phyloP scores from a whole-genome alignment of 2,888 invertebrate genomes.

The Caenorhabditis sp. region DNA sequence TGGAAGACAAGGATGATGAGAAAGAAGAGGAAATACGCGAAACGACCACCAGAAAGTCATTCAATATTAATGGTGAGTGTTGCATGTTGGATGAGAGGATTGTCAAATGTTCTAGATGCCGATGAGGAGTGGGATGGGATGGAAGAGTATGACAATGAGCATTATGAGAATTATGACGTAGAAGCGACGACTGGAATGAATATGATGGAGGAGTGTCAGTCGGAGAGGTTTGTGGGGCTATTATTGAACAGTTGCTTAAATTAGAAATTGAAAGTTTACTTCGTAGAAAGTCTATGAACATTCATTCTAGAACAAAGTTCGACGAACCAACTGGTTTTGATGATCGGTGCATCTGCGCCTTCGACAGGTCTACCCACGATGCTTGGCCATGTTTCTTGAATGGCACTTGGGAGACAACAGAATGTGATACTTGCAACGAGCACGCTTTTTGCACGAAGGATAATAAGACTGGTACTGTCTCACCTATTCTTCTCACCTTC shows the following conservation, averaged over 20 bases:
- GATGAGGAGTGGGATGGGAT: conserved; percentile 65
- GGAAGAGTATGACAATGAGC: conserved; percentile 62
- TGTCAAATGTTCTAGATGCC: conserved; percentile 51
- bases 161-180: conserved; percentile 58
- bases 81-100: conserved; percentile 49
- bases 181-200: conserved; percentile 59
- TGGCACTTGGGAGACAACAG: conserved; percentile 67
- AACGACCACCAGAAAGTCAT: conserved; percentile 64
- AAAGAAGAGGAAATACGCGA: conserved; percentile 41
- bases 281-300: too few relatives aligned
- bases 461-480: conserved; percentile 66
- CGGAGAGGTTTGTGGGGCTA: conserved; percentile 43
- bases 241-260: too few relatives aligned
- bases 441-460: conserved; percentile 72
- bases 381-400: conserved; percentile 74
- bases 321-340: conserved; percentile 70
- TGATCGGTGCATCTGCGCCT: conserved; percentile 79
- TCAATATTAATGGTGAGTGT: conserved; percentile 63
- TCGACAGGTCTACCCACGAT: conserved; percentile 76
- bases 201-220: conserved; percentile 64
- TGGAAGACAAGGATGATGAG: conserved; percentile 59
- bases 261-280: too few relatives aligned
- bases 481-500: too few relatives aligned
- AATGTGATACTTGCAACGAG: conserved; percentile 72
- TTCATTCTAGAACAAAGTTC: conserved; percentile 71